Evolutionary conservation across 2,888 invertebrate species (phyloP), one percentile per base, ranked within the genome.

Genomic region (Sycophila texana): DNA sequence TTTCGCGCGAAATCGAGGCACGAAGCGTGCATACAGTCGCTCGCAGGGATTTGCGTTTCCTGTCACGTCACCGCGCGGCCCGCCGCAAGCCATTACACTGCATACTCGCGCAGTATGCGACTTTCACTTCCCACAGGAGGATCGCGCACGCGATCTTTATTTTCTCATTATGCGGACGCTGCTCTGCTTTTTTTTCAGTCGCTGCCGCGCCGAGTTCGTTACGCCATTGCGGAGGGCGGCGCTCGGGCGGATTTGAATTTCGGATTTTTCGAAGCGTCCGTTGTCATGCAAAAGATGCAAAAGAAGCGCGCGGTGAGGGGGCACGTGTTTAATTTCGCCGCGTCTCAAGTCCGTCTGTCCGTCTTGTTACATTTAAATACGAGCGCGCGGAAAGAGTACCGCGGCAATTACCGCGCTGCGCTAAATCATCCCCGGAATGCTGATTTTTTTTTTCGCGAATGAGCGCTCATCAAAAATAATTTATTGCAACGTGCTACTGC

Each of bases 51-150:
- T 74, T 71, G 77, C 77, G 51, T 81, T 81, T 81, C 77, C 79
- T 81, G 81, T 79, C 81, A 79, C 79, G 79, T 79, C 74, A 79
- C 39, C 72, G 57, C 70, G 20, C 13, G 57, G 18, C 67, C 14
- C 74, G 47, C 63, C 53, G 53, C 73, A 26, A 14, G 30, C 58
- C 39, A 76, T 74, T 71, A 71, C 61, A 58, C 61, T 70, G 66
- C 58, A 39, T 60, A n/a, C 16, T 10, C n/a, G 1, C 16, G 26
- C 3, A 26, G 18, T 58, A 18, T 22, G 39, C 72, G n/a, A 79
- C 76, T 79, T 81, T 76, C 75, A 79, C 81, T 81, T 81, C 78
- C 72, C 78, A 72, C 71, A 74, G 75, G 58, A 47, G 22, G 18
- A 57, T n/a, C 65, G 53, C 39, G 71, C 75, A 70, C 68, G 75